phyloP scores from a whole-genome alignment of 2,888 invertebrate species.

The Pachymerium ferrugineum region DNA sequence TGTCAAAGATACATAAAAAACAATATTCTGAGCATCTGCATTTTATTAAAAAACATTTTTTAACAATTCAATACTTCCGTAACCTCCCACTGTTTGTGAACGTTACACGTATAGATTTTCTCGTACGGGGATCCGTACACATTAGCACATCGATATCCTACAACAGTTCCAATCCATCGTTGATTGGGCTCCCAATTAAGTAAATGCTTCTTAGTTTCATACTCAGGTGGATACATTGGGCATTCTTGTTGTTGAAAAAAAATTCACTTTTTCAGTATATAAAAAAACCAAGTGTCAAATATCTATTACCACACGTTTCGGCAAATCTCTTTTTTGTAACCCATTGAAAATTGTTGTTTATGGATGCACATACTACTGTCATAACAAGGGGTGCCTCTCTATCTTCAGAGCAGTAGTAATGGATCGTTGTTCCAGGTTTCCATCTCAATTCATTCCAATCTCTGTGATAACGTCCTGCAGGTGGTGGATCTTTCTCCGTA shows the following conservation, averaged over 20 bases:
- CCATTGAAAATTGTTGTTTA: background rate
- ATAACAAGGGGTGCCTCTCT: background rate
- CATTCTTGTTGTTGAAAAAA: background rate
- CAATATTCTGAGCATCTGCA: too few species aligned
- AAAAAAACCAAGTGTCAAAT: too few species aligned
- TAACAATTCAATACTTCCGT: background rate
- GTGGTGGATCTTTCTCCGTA: background rate
- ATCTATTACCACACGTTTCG: background rate
- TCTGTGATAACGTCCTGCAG: background rate
- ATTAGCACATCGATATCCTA: background rate
- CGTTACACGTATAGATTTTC: background rate
- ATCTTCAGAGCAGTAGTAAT: conserved; percentile 1
- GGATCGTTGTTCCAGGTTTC: background rate
- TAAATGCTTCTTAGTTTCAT: background rate
- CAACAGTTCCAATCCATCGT: background rate
- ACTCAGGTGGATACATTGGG: background rate
- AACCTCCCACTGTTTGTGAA: background rate
- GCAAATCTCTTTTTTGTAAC: background rate
- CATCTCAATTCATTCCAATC: background rate
- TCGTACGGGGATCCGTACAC: background rate
- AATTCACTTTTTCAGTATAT: background rate
- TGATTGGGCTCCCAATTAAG: background rate
- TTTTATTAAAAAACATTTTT: too few species aligned
- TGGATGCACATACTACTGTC: background rate
- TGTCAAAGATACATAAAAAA: too few species aligned